Base-by-base conservation (phyloP, 2,888 invertebrate species). In the Notodonta dromedarius region DNA sequence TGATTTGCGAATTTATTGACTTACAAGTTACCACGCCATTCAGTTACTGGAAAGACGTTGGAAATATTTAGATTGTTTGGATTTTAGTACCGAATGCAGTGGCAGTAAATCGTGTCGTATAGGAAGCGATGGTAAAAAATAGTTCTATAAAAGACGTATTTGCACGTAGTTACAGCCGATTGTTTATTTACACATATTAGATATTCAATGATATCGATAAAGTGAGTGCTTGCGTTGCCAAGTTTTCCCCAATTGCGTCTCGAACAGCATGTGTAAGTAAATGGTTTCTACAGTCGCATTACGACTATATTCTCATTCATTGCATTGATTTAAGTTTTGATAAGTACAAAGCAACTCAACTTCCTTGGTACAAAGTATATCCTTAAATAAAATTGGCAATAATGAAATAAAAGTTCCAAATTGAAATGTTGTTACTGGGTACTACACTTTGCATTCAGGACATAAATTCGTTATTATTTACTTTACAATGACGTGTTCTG, bases 1-100 rank as follows among this genome's bases (percentile, higher is more conserved):
- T 79, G 71, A 67, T 76, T 71, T 60, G 63, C 57, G 64, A 75
- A 79, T 78, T 78, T 84, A 84, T 83, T 80, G 77, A 81, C 77
- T 67, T 78, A 69, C 66, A 77, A 78, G 69, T 40, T 52, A 56
- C 67, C 60, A 69, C 73, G 67, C 69, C 64, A 66, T 73, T 71
- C 60, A 63, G 66, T 57, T 53, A 60, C 24, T 66, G 67, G 69
- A 73, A 44, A 32, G 0, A 54, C 54, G 39, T 39, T 52, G 13
- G 52, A 52, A 52, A 32, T 16, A 16, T 39, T n/a, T 13, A 5
- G 54, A 39, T 54, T 39, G 39, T 14, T 39, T 32, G 7, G 24
- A n/a, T 14, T 35, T 35, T 39, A 39, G 14, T 32, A 50, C 14
- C 32, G 46, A 16, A 54, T 14, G 2, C 14, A 7, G 35, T 39